Evolutionary conservation across 2,113 vertebrate genomes (phyloP).

Genomic region (Rhinogobius similis): DNA sequence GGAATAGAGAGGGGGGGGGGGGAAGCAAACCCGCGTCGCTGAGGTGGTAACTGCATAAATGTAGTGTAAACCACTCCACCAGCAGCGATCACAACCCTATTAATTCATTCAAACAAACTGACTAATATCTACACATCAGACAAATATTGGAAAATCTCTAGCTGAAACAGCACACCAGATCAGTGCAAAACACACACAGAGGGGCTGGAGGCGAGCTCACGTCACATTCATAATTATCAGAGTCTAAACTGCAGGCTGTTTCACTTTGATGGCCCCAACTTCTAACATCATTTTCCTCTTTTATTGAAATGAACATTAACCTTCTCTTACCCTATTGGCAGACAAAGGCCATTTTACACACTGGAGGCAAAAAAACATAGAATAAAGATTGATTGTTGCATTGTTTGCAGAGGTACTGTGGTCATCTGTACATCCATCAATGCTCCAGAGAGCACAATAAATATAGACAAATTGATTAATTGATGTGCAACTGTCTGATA

Average conservation of each 20-base stretch:
- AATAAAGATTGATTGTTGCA: neutral
- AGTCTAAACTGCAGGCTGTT: conserved; percentile 16
- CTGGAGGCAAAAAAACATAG: neutral
- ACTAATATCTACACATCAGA: neutral
- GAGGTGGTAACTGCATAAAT: too few species aligned
- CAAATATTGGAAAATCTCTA: neutral
- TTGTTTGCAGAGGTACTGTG: neutral
- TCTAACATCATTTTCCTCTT: conserved; percentile 22
- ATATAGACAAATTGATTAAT: conserved; percentile 5
- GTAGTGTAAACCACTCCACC: neutral
- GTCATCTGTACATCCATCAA: neutral
- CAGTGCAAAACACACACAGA: conserved; percentile 12
- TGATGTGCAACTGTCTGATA: neutral
- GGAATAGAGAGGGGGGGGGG: too few species aligned
- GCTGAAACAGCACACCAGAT: conserved; percentile 5
- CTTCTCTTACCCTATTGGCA: conserved; percentile 1
- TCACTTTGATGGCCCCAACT: conserved; percentile 29
- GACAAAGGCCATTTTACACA: neutral
- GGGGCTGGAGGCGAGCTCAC: conserved; percentile 6
- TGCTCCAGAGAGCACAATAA: neutral
- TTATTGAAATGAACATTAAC: conserved; percentile 7
- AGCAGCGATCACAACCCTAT: neutral
- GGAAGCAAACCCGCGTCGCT: too few species aligned
- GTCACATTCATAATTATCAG: conserved; percentile 23
- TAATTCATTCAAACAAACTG: neutral